Evolutionary conservation across 2,113 vertebrate species (phyloP).

Genomic region (Callocephalon fimbriatum): DNA sequence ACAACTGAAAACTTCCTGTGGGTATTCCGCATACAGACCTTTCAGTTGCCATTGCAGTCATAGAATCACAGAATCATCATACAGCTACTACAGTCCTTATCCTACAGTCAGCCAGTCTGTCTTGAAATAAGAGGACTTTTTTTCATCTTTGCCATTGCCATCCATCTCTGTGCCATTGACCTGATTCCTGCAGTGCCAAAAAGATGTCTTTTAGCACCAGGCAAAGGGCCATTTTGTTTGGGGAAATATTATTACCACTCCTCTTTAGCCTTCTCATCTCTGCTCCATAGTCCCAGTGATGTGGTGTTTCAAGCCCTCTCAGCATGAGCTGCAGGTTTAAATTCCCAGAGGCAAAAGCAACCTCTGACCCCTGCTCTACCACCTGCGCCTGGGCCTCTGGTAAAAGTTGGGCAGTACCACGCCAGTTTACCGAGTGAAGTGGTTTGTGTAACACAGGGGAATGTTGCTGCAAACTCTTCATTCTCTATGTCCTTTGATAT

Average conservation of each 20-base stretch:
- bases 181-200: not conserved
- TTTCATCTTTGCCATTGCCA: not conserved
- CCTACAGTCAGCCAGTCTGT: not conserved
- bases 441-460: not conserved
- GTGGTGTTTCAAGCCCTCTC: not conserved
- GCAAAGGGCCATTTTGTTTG: not conserved
- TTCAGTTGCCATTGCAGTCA: not conserved
- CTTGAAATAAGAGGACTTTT: not conserved
- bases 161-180: accelerated
- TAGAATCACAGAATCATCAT: not conserved
- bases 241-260: not conserved
- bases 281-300: not conserved
- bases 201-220: not conserved
- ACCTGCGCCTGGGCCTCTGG: not conserved
- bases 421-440: not conserved
- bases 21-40: not conserved
- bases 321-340: not conserved
- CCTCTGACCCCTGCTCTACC: not conserved
- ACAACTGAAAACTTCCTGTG: not conserved
- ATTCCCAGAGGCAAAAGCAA: not conserved
- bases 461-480: not conserved
- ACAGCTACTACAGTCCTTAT: not conserved
- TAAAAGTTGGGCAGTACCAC: not conserved
- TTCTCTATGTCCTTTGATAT: not conserved
- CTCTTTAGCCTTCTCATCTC: not conserved